Evolutionary conservation across 2,888 invertebrate genomes (phyloP).

Genomic region (Parelbella ahira): DNA sequence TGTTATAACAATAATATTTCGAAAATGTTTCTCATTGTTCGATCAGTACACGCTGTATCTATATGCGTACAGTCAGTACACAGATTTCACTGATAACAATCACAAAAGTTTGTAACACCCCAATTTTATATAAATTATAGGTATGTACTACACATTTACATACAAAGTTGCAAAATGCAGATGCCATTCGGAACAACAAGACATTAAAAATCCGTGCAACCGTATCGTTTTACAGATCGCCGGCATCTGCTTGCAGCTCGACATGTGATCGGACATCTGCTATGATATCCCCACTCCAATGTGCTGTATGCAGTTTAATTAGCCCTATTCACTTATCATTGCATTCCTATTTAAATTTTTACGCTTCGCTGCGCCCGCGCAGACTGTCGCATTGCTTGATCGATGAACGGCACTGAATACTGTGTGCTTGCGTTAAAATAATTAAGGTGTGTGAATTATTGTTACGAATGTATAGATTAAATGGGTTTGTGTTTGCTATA

Average conservation of each 20-base stretch:
- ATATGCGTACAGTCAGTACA: too few relatives aligned
- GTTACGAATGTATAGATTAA: too few relatives aligned
- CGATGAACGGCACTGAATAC: constrained; percentile 46
- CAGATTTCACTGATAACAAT: too few relatives aligned
- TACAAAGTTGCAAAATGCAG: too few relatives aligned
- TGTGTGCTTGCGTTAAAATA: constrained; percentile 8
- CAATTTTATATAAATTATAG: too few relatives aligned
- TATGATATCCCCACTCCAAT: constrained; percentile 37
- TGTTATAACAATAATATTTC: too few relatives aligned
- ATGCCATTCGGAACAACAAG: background rate
- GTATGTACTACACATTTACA: too few relatives aligned
- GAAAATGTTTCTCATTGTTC: too few relatives aligned
- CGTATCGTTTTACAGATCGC: constrained; percentile 48
- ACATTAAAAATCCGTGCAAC: constrained; percentile 23
- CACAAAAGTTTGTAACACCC: too few relatives aligned
- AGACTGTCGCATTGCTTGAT: constrained; percentile 51
- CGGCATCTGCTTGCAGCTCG: constrained; percentile 62
- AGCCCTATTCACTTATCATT: constrained; percentile 71
- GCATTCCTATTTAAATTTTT: constrained; percentile 61
- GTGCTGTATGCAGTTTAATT: constrained; percentile 67
- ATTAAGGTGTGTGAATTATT: constrained; percentile 1
- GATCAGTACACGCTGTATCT: too few relatives aligned
- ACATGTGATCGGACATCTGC: constrained; percentile 66
- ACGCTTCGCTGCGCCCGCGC: constrained; percentile 52
- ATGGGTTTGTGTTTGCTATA: too few relatives aligned